A percentile compares a stretch with the other conserved stretches of the same genome.
Evolutionary conservation across 1,140 invertebrate species (phyloP).

Genomic region (Bombus balteatus): DNA sequence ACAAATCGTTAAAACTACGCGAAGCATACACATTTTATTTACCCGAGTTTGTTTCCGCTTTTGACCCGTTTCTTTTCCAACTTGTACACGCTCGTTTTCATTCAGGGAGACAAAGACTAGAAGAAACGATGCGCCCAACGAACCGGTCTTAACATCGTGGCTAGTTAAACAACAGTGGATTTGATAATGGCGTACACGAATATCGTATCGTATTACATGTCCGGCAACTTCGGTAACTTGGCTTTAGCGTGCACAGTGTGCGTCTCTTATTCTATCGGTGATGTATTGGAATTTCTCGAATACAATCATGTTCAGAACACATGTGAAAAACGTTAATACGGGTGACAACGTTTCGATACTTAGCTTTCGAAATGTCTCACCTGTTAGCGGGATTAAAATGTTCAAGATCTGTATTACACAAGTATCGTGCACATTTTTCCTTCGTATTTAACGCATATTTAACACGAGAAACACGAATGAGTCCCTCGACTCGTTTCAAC

Average conservation of each 20-base stretch:
- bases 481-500: not conserved
- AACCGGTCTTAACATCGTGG: conserved; percentile 39
- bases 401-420: not conserved
- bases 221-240: not conserved
- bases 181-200: not conserved
- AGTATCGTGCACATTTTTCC: not conserved
- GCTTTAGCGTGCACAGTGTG: not conserved
- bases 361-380: not conserved
- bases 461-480: not conserved
- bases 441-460: not conserved
- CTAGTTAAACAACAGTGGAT: conserved; percentile 28
- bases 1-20: conserved; percentile 25
- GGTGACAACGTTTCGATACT: not conserved
- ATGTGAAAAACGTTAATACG: not conserved
- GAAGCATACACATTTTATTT: not conserved
- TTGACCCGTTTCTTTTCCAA: not conserved
- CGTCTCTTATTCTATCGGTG: not conserved
- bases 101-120: not conserved
- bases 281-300: not conserved
- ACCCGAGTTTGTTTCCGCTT: not conserved
- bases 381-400: not conserved
- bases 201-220: not conserved
- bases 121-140: conserved; percentile 51
- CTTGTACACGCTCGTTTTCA: not conserved
- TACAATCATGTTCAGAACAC: not conserved